These are phyloP conservation scores for Zelleria hepariella DNA, from an alignment of 2,888 invertebrate genomes.

Conservation along the genomic window DNA sequence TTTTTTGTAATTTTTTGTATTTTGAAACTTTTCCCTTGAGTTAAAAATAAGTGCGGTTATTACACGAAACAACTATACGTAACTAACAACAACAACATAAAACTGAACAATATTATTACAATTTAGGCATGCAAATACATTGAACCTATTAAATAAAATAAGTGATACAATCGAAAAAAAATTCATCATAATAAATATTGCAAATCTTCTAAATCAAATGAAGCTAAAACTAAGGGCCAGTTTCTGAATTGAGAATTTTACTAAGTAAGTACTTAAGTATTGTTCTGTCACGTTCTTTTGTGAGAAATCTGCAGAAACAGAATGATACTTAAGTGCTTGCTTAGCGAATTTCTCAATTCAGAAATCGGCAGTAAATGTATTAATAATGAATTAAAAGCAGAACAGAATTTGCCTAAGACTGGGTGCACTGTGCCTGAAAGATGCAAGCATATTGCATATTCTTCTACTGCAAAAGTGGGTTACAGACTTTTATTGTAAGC, in stretches of 20 bases:
- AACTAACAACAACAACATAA: not conserved
- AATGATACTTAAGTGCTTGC: too few species aligned
- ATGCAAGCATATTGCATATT: not conserved
- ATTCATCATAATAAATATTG: not conserved
- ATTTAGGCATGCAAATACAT: not conserved
- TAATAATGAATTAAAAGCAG: not conserved
- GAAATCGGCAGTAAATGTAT: too few species aligned
- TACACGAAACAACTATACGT: slow-evolving; percentile 2
- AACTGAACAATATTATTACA: not conserved
- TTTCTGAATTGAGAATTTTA: too few species aligned
- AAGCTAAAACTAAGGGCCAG: too few species aligned
- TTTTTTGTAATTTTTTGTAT: not conserved
- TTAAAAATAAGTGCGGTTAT: not conserved
- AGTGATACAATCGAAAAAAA: not conserved
- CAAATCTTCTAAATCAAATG: too few species aligned
- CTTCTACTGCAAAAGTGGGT: not conserved
- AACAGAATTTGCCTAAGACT: not conserved
- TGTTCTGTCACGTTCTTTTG: too few species aligned
- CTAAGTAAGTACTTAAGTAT: too few species aligned
- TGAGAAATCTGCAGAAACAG: too few species aligned
- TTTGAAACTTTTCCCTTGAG: not conserved
- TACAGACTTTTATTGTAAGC: not conserved
- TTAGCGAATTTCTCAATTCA: too few species aligned
- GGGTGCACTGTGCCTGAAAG: not conserved
- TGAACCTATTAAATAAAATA: not conserved